A percentile compares a stretch with the other conserved stretches of the same genome.
Conservation (phyloP, 2,797 vertebrate species). For the Amblyraja radiata region DNA sequence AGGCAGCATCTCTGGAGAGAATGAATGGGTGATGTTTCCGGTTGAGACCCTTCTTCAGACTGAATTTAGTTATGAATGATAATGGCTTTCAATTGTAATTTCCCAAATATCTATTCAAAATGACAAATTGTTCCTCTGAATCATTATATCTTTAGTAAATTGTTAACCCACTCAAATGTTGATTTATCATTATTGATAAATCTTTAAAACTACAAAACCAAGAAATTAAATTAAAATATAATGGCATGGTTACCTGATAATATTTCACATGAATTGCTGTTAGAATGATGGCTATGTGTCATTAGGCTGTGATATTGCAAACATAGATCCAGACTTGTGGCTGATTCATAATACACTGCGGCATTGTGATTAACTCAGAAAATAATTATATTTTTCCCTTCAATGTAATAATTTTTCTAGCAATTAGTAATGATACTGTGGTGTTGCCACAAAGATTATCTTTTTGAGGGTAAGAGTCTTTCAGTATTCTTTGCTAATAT, state of each 20-base stretch:
- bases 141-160: neutral
- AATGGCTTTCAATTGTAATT: neutral
- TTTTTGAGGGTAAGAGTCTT: neutral
- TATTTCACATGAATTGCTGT: neutral
- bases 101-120: neutral
- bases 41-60: no score
- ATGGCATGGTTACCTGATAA: neutral
- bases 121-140: neutral
- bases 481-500: neutral
- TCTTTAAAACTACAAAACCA: neutral
- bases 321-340: neutral
- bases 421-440: neutral
- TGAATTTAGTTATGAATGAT: neutral
- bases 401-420: neutral
- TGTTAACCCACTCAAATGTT: neutral
- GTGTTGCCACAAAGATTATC: neutral
- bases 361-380: neutral
- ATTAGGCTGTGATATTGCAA: neutral
- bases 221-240: neutral
- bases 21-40: no score
- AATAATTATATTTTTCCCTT: neutral
- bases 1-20: no score
- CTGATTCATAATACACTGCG: neutral
- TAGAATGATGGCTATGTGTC: neutral
- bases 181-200: neutral